phyloP scores from a whole-genome alignment of 1,140 invertebrate species.

The Drosophila erecta region DNA sequence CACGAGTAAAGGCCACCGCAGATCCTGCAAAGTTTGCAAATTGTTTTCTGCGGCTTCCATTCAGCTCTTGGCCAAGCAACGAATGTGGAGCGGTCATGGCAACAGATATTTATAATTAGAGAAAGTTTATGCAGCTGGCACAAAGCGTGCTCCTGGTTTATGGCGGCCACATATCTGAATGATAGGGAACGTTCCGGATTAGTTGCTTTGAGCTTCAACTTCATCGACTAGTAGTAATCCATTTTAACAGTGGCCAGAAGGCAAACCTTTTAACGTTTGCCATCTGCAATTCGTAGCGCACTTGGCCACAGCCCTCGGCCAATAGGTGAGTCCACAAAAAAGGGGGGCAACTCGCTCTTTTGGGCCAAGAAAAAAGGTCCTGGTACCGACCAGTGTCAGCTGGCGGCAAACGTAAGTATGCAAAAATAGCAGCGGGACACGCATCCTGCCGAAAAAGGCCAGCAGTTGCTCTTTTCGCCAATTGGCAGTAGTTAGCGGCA shows the following conservation, averaged over 20 bases:
- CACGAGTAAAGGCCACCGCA: constrained; percentile 35
- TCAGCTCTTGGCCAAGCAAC: constrained; percentile 36
- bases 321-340: constrained; percentile 1
- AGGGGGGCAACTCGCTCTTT: constrained; percentile 11
- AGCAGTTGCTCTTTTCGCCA: constrained; percentile 64
- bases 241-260: background rate
- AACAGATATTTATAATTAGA: constrained; percentile 53
- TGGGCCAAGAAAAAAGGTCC: constrained; percentile 16
- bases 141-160: constrained; percentile 19
- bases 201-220: background rate
- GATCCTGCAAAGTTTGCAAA: constrained; percentile 54
- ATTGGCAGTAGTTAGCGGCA: constrained; percentile 60
- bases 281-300: constrained; percentile 19
- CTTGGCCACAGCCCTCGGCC: background rate
- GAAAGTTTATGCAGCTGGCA: constrained; percentile 24
- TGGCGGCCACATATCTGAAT: constrained; percentile 5
- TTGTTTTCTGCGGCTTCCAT: constrained; percentile 56
- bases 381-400: constrained; percentile 39
- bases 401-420: constrained; percentile 45
- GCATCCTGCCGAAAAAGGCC: constrained; percentile 44
- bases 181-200: background rate
- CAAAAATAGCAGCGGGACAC: constrained; percentile 44
- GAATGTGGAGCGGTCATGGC: constrained; percentile 36
- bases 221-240: constrained; percentile 4
- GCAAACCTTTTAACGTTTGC: constrained; percentile 13